Evolutionary conservation across 2,113 vertebrate genomes (phyloP).

Genomic region (Spilogale gracilis): DNA sequence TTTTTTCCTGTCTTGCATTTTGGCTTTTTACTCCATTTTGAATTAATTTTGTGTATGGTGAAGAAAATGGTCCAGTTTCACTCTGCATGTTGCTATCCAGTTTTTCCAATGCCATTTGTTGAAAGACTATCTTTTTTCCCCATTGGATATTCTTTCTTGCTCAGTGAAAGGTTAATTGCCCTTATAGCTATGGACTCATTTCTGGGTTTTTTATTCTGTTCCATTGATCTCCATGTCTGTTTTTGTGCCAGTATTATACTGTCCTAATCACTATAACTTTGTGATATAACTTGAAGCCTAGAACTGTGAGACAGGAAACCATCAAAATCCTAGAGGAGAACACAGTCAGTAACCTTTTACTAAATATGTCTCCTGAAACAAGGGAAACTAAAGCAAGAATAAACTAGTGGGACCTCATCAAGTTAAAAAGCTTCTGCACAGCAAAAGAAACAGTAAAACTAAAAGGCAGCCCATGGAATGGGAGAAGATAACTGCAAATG

Average conservation of each 20-base stretch:
- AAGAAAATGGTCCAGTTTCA: neutral
- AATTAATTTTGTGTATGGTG: neutral
- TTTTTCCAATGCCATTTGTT: neutral
- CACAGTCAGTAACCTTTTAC: neutral
- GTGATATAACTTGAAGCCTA: neutral
- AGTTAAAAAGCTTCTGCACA: neutral
- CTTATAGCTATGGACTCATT: neutral
- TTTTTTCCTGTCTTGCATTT: neutral
- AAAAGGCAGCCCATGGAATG: neutral
- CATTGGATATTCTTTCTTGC: neutral
- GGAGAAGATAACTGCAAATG: neutral
- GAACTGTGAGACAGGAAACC: neutral
- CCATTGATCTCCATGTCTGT: neutral
- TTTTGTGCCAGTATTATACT: neutral
- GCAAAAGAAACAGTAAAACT: neutral
- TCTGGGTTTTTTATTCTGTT: neutral
- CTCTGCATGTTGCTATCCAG: neutral
- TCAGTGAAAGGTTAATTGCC: neutral
- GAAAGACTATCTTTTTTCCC: neutral
- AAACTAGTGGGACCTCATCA: neutral
- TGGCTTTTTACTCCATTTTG: neutral
- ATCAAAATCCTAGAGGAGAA: neutral
- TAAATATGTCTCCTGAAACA: neutral
- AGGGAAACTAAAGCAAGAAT: neutral
- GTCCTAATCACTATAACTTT: neutral